Evolutionary conservation across 64 coral and sea anemone species (phyloP).

Genomic region (Montipora efflorescens): DNA sequence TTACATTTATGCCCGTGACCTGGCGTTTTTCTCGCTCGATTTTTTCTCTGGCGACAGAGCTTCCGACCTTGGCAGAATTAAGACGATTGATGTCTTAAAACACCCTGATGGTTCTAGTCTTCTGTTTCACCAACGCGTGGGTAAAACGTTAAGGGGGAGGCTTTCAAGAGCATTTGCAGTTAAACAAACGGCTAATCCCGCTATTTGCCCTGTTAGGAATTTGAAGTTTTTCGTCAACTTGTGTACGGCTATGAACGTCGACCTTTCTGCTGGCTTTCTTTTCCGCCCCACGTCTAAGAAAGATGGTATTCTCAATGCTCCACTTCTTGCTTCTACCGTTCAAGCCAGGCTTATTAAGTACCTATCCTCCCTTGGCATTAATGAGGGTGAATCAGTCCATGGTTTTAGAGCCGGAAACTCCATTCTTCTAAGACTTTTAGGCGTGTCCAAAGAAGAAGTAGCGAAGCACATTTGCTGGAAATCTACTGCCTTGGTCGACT

Average conservation of each 20-base stretch:
- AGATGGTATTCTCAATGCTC: neutral
- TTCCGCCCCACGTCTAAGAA: constrained; percentile 26
- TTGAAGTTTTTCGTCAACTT: constrained; percentile 31
- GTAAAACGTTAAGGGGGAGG: constrained; percentile 31
- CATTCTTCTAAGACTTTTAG: constrained; percentile 50
- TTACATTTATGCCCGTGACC: constrained; percentile 46
- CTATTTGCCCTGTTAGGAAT: constrained; percentile 71
- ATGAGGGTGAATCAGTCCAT: constrained; percentile 49
- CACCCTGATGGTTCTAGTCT: constrained; percentile 18
- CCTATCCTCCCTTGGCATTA: constrained; percentile 5
- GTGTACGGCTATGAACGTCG: constrained; percentile 30
- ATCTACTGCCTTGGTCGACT: constrained; percentile 52
- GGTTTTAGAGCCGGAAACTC: constrained; percentile 56
- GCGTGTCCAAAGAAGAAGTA: constrained; percentile 43
- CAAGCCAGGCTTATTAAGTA: constrained; percentile 41
- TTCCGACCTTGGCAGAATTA: constrained; percentile 59
- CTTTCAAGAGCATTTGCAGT: constrained; percentile 37
- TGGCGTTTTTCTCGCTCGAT: constrained; percentile 46
- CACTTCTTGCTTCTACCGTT: constrained; percentile 31
- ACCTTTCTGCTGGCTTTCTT: constrained; percentile 39
- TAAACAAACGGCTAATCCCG: constrained; percentile 21
- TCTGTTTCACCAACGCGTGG: constrained; percentile 59
- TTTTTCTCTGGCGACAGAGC: constrained; percentile 54
- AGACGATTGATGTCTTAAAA: constrained; percentile 59
- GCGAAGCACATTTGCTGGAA: constrained; percentile 64